Conservation (phyloP, 2,797 vertebrate genomes). For the Chelmon rostratus region DNA sequence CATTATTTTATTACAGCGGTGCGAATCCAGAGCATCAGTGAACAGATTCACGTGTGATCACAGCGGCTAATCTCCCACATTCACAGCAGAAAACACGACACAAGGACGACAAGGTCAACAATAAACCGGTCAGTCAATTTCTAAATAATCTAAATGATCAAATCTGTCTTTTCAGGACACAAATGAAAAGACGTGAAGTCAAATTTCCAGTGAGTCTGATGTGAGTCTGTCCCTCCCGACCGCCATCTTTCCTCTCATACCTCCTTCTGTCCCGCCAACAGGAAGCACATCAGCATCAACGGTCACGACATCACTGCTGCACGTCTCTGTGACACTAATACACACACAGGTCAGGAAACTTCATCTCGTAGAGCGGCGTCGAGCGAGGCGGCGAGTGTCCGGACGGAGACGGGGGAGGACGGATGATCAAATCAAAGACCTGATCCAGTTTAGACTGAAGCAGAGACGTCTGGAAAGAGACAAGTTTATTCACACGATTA, state of each 20-base stretch:
- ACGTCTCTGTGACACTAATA: slow-evolving; percentile 77
- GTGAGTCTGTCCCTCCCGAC: too few relatives aligned
- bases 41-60: neutral
- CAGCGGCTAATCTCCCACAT: too few relatives aligned
- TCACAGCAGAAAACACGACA: neutral
- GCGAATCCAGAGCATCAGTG: neutral
- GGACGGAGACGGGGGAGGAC: slow-evolving; percentile 90
- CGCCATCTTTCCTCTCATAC: neutral
- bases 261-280: too few relatives aligned
- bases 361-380: slow-evolving; percentile 92
- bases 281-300: too few relatives aligned
- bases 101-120: neutral
- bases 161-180: too few relatives aligned
- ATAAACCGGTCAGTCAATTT: too few relatives aligned
- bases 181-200: too few relatives aligned
- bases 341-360: slow-evolving; percentile 92
- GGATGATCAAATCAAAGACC: slow-evolving; percentile 92
- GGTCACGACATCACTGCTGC: too few relatives aligned
- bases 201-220: too few relatives aligned
- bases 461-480: slow-evolving; percentile 80
- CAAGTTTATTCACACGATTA: too few relatives aligned
- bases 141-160: too few relatives aligned
- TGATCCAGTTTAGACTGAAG: slow-evolving; percentile 92
- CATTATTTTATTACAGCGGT: neutral
- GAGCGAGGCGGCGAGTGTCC: slow-evolving; percentile 88